Evolutionary conservation across 2,113 vertebrate species (phyloP).

Genomic region (Otolemur garnettii): DNA sequence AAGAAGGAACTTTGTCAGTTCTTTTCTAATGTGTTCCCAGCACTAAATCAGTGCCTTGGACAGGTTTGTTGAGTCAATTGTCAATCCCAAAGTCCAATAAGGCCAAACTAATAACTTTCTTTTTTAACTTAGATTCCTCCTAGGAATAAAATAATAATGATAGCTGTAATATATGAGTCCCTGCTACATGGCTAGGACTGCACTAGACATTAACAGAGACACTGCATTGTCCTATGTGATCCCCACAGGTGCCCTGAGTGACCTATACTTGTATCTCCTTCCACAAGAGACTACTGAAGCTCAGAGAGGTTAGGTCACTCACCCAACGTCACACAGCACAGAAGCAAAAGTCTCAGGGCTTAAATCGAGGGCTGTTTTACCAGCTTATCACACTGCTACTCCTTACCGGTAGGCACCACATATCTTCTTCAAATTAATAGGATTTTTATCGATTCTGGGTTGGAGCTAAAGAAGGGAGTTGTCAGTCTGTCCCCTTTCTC

Average conservation of each 20-base stretch:
- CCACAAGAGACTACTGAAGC: neutral
- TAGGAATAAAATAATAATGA: neutral
- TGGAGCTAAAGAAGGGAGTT: neutral
- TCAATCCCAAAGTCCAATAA: neutral
- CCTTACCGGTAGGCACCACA: neutral
- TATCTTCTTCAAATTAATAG: neutral
- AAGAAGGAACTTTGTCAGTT: neutral
- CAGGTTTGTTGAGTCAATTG: neutral
- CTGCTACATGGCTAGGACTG: neutral
- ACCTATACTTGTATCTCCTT: neutral
- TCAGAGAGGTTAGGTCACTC: neutral
- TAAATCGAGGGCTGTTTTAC: neutral
- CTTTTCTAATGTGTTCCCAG: neutral
- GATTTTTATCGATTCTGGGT: neutral
- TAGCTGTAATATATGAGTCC: neutral
- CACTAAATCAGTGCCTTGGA: neutral
- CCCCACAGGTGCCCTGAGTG: too few species aligned
- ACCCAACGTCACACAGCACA: neutral
- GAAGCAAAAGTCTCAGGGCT: neutral
- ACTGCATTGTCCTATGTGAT: neutral
- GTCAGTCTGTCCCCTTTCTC: neutral
- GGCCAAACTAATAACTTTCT: neutral
- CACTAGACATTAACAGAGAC: neutral
- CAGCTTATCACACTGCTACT: neutral
- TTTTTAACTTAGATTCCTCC: neutral